Evolutionary conservation across 2,797 vertebrate species (phyloP).

Genomic region (Chelonia mydas): DNA sequence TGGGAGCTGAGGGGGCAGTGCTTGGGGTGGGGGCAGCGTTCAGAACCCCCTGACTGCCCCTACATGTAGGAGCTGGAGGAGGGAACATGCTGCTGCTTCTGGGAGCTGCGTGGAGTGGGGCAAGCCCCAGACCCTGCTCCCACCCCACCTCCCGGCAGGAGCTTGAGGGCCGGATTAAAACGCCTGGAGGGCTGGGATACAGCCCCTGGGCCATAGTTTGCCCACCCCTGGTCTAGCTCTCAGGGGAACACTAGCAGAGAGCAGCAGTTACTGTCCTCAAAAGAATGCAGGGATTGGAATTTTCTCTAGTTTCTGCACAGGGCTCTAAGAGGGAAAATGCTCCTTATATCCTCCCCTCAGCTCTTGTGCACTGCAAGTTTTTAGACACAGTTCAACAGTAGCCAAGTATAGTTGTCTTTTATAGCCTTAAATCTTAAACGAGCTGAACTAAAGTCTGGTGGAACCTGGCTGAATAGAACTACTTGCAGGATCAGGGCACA

Average conservation of each 20-base stretch:
- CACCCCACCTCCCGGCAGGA: too few species aligned
- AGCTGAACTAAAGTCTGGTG: neutral
- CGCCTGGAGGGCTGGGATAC: too few species aligned
- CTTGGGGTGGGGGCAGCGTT: too few species aligned
- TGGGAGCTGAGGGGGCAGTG: too few species aligned
- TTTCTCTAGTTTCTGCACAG: neutral
- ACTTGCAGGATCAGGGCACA: neutral
- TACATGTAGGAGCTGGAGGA: too few species aligned
- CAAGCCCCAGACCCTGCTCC: too few species aligned
- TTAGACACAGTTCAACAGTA: neutral
- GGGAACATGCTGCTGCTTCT: too few species aligned
- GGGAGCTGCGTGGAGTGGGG: fast-evolving
- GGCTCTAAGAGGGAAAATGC: neutral
- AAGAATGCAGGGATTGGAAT: neutral
- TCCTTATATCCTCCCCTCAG: neutral
- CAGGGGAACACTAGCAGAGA: neutral
- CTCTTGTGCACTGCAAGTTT: neutral
- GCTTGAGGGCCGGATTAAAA: too few species aligned
- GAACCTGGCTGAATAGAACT: neutral
- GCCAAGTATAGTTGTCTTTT: neutral
- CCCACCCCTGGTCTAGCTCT: neutral
- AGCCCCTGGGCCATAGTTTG: too few species aligned
- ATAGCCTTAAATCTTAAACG: neutral
- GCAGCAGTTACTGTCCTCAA: neutral
- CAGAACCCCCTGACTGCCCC: too few species aligned